Percentiles rank a stretch among this genome's conserved stretches.
Conservation (phyloP, 2,797 vertebrate genomes). For the Chelidonichthys spinosus region DNA sequence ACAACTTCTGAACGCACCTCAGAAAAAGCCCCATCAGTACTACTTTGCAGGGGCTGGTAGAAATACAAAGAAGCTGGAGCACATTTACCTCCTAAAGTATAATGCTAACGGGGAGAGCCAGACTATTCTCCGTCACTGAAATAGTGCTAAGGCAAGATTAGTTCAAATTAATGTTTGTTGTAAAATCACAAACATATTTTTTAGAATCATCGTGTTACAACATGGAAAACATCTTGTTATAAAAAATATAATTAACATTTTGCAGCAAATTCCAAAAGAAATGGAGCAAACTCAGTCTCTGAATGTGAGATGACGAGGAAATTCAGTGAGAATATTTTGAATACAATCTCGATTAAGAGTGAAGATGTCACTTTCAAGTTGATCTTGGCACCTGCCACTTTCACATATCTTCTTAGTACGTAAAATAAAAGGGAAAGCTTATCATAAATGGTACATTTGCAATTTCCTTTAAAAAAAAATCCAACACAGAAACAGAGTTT, state of each 20-base stretch:
- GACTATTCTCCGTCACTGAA: background rate
- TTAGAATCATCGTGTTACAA: background rate
- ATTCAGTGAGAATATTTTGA: slow-evolving; percentile 16
- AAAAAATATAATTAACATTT: slow-evolving; percentile 37
- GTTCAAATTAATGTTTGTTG: background rate
- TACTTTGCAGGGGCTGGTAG: background rate
- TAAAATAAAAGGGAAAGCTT: slow-evolving; percentile 2
- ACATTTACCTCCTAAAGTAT: background rate
- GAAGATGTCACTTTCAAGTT: slow-evolving; percentile 14
- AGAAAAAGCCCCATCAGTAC: no score
- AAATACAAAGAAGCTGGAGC: background rate
- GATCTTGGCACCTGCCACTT: slow-evolving; percentile 23
- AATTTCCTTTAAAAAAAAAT: slow-evolving; percentile 53
- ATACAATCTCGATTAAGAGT: slow-evolving; percentile 24
- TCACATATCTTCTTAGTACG: slow-evolving; percentile 9
- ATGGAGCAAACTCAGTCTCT: background rate
- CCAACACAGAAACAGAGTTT: slow-evolving; percentile 25
- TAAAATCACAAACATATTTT: no score
- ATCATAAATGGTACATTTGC: slow-evolving; percentile 45
- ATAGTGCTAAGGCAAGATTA: background rate
- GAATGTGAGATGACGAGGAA: slow-evolving; percentile 37
- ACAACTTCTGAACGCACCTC: background rate
- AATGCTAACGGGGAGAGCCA: background rate
- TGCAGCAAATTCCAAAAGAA: background rate
- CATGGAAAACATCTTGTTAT: background rate